Evolutionary conservation across 23 tunicate species (phyloP).

Genomic region (Halocynthia aurantium): DNA sequence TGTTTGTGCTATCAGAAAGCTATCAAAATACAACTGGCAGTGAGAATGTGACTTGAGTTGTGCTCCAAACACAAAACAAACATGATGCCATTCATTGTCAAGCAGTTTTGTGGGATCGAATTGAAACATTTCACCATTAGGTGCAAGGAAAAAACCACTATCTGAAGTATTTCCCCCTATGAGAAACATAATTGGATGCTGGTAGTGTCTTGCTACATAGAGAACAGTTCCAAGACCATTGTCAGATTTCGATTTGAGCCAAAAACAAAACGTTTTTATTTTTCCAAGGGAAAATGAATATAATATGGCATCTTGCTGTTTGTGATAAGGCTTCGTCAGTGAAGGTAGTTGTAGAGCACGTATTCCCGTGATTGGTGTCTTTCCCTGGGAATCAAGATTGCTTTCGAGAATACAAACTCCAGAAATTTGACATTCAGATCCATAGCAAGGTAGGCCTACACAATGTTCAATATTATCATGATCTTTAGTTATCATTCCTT

Average conservation of each 20-base stretch:
- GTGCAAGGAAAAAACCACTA: slow-evolving; percentile 13
- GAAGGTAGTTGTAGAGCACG: no score
- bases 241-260: slow-evolving; percentile 2
- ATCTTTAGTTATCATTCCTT: no score
- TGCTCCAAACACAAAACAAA: slow-evolving; percentile 5
- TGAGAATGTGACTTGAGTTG: neutral
- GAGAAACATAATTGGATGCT: slow-evolving; percentile 6
- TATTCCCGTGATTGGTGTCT: no score
- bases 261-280: slow-evolving; percentile 6
- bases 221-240: slow-evolving; percentile 4
- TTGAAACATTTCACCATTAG: slow-evolving; percentile 7
- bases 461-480: no score
- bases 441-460: no score
- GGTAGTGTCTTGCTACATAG: neutral
- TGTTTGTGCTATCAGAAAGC: slow-evolving; percentile 4
- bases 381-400: no score
- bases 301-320: no score
- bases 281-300: no score
- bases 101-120: neutral
- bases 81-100: slow-evolving; percentile 18
- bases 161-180: neutral
- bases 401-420: no score
- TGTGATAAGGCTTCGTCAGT: no score
- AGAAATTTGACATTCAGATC: no score
- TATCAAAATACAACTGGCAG: slow-evolving; percentile 9